Base-by-base conservation (phyloP, 2,888 invertebrate genomes). In the Polyommatus iphigenia region DNA sequence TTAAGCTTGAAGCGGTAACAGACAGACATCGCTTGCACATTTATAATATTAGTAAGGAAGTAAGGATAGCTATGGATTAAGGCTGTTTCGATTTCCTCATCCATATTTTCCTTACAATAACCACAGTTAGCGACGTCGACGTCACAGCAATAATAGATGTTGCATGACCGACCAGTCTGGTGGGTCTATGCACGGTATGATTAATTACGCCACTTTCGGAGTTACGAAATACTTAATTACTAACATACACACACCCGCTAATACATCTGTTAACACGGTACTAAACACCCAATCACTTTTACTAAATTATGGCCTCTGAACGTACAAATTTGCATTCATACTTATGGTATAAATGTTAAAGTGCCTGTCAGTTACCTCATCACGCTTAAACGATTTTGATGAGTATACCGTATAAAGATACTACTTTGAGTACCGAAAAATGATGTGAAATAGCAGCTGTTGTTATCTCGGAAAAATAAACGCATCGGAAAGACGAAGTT, bases 211-310 rank as follows among this genome's bases (percentile, higher is more conserved):
- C 29, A 67, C 67, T 67, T 67, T 67, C 67, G 29, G 67, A 67
- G 67, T 67, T 67, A 67, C 67, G 67, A 67, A 67, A 67, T 6
- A 67, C 62, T 62, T 62, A 62, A 62, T 62, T 62, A 67, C 67
- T 67, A 15, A 29, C 54, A 54, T 54, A 67, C 29, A 67, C 8
- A 24, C 24, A 29, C 15, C 4, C 29, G 67, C 67, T 29, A 67
- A 67, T 67, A 13, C 13, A 67, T 24, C 67, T 67, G 67, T 67
- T 67, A 67, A 67, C 67, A 67, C 20, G 67, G 5, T 67, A 6
- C 24, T 29, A 15, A 67, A 15, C 29, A 32, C 67, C 18, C 67
- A 29, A 67, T 67, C 29, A 67, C 6, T 62, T 59, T 59, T 20
- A 59, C 20, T 59, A 59, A 15, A 59, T 8, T 15, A 20, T 54